A percentile compares a stretch with the other conserved stretches of the same genome.
These are phyloP conservation scores for Clarias magur DNA, from an alignment of 2,113 vertebrate species.

Conservation along the genomic window DNA sequence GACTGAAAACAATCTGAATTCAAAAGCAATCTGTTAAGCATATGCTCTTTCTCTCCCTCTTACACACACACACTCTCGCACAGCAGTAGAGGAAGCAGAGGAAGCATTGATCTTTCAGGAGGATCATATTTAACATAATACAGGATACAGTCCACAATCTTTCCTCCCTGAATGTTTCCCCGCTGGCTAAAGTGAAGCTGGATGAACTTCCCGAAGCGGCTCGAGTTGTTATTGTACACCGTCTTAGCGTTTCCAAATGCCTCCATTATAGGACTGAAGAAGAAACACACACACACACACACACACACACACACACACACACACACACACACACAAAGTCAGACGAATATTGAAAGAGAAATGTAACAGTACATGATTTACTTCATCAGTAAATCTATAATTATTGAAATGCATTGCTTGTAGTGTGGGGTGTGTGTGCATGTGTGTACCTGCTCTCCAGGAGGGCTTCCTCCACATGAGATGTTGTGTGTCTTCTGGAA, in stretches of 20 bases:
- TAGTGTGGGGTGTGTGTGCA: conserved; percentile 10
- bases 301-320: neutral
- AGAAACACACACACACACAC: conserved; percentile 31
- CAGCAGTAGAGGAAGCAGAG: conserved; percentile 18
- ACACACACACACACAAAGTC: neutral
- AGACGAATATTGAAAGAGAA: neutral
- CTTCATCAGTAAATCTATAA: neutral
- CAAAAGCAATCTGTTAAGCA: neutral
- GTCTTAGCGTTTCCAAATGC: conserved; percentile 97
- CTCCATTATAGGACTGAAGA: conserved; percentile 93
- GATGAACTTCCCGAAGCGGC: conserved; percentile 96
- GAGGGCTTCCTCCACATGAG: conserved; percentile 89
- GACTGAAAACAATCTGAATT: neutral
- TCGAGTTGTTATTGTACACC: conserved; percentile 98
- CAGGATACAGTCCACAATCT: conserved; percentile 97
- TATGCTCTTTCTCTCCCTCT: neutral
- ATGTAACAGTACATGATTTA: conserved; percentile 4
- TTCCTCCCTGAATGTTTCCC: conserved; percentile 96
- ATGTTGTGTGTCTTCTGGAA: conserved; percentile 76
- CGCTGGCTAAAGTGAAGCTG: conserved; percentile 92
- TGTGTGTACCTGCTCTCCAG: conserved; percentile 89
- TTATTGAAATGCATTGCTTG: neutral
- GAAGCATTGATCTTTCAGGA: conserved; percentile 10
- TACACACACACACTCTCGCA: neutral
- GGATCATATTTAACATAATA: conserved; percentile 12